Percentiles rank a stretch among this genome's conserved stretches.
phyloP scores from a whole-genome alignment of 2,113 vertebrate species.

The Hippocampus barbouri region DNA sequence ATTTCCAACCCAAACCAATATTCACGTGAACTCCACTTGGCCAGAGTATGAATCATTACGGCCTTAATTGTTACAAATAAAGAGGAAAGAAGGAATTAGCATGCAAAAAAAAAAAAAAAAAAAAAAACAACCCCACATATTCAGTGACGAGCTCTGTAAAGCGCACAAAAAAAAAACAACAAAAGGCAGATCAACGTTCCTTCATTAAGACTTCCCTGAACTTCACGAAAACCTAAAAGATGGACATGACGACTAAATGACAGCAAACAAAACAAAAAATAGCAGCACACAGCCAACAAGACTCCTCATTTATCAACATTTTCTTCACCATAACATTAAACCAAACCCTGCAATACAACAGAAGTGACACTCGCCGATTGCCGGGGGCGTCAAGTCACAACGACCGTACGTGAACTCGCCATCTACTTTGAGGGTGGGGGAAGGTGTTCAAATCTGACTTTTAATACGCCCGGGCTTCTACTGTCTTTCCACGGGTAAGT shows the following conservation, averaged over 20 bases:
- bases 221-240: conserved; percentile 19
- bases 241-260: conserved; percentile 20
- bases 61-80: neutral
- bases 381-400: neutral
- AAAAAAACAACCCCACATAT: neutral
- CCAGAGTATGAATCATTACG: neutral
- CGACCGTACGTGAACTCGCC: conserved; percentile 15
- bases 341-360: conserved; percentile 8
- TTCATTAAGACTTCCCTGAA: conserved; percentile 53
- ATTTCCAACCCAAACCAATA: neutral
- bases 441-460: neutral
- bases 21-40: neutral
- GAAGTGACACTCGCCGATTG: conserved; percentile 16
- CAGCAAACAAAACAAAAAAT: conserved; percentile 13
- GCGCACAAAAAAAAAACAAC: conserved; percentile 5
- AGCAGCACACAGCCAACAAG: conserved; percentile 57
- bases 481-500: conserved; percentile 19
- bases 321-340: neutral
- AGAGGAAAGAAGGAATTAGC: conserved; percentile 29
- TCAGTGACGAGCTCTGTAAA: conserved; percentile 39
- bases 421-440: conserved; percentile 7
- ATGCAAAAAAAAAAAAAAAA: conserved; percentile 39
- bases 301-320: conserved; percentile 25
- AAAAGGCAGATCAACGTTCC: conserved; percentile 26
- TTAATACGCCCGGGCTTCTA: conserved; percentile 6